A percentile compares a stretch with the other conserved stretches of the same genome.
These are phyloP conservation scores for Acanthopagrus latus DNA, from an alignment of 2,797 vertebrate species.

Conservation along the genomic window DNA sequence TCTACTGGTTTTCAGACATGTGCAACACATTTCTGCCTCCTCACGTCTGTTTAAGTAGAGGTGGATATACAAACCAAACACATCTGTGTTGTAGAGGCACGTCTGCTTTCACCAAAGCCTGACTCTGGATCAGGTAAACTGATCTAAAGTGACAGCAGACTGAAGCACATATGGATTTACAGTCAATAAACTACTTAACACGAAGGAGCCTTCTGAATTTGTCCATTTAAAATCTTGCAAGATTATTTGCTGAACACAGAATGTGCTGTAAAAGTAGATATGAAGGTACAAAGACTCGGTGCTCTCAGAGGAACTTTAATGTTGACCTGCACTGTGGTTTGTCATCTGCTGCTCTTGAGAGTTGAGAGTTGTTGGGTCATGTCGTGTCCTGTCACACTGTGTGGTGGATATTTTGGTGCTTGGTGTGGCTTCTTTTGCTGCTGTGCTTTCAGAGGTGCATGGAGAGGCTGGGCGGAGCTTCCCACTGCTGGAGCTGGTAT, in stretches of 20 bases:
- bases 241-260: too few species aligned
- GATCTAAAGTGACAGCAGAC: constrained; percentile 19
- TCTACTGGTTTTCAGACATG: constrained; percentile 37
- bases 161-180: constrained; percentile 1
- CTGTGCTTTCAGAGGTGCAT: too few species aligned
- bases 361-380: too few species aligned
- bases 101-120: constrained; percentile 20
- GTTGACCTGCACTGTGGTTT: neutral
- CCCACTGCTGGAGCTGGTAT: too few species aligned
- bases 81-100: constrained; percentile 45
- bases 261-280: too few species aligned
- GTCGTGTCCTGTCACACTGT: too few species aligned
- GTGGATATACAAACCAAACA: constrained; percentile 46
- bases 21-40: constrained; percentile 47
- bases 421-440: too few species aligned
- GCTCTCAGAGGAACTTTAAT: too few species aligned
- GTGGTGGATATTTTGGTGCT: too few species aligned
- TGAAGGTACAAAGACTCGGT: too few species aligned
- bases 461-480: too few species aligned
- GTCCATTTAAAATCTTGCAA: too few species aligned
- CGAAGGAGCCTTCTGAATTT: neutral
- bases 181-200: constrained; percentile 2
- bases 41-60: constrained; percentile 43
- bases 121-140: constrained; percentile 1
- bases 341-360: neutral